Conservation (phyloP, 92 coral and sea anemone genomes). For the Anthopleura xanthogrammica region DNA sequence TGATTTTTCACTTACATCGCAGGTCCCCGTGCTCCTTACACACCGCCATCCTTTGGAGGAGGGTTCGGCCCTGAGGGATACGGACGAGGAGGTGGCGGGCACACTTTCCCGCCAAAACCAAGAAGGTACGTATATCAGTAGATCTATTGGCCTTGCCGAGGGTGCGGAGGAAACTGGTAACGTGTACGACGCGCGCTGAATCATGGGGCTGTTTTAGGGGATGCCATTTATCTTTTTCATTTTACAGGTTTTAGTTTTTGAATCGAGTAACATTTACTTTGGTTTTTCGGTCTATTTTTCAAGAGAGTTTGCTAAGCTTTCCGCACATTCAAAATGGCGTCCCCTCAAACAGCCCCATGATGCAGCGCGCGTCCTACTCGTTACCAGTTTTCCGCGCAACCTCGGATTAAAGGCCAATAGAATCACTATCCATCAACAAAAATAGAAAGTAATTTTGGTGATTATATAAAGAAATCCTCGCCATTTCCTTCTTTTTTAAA, state of each 20-base stretch:
- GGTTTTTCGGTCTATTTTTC: too few species aligned
- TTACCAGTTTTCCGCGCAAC: too few species aligned
- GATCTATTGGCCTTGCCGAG: neutral
- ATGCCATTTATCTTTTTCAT: too few species aligned
- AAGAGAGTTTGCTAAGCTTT: too few species aligned
- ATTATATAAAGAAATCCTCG: neutral
- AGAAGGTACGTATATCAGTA: slow-evolving; percentile 62
- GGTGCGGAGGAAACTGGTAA: too few species aligned
- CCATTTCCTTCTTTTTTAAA: neutral
- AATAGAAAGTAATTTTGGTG: neutral
- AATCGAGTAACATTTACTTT: neutral
- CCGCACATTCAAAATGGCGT: too few species aligned
- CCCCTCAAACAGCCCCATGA: too few species aligned
- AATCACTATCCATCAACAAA: neutral
- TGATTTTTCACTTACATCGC: neutral
- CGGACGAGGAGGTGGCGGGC: slow-evolving; percentile 74
- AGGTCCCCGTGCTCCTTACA: slow-evolving; percentile 78
- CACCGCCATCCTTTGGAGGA: slow-evolving; percentile 77
- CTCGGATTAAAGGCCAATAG: too few species aligned
- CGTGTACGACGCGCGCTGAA: too few species aligned
- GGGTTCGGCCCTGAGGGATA: slow-evolving; percentile 87
- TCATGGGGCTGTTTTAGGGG: too few species aligned
- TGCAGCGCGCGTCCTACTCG: too few species aligned
- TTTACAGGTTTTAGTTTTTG: neutral
- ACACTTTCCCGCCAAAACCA: slow-evolving; percentile 85